phyloP scores from a whole-genome alignment of 2,797 vertebrate genomes.

The Gymnothorax reevesii region DNA sequence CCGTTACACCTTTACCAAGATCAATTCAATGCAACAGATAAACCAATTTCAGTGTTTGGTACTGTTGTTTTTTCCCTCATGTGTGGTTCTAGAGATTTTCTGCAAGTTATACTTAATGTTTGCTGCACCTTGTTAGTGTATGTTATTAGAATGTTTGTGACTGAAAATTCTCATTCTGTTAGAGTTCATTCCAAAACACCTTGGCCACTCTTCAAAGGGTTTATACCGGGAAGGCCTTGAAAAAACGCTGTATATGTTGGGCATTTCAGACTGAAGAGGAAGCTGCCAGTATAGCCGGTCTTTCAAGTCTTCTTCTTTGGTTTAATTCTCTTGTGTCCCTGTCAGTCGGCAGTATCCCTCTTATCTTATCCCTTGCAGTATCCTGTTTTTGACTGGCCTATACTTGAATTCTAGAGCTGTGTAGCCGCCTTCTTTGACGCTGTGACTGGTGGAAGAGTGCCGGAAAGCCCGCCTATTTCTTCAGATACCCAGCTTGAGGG shows the following conservation, averaged over 20 bases:
- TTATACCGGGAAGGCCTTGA: neutral
- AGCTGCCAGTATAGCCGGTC: neutral
- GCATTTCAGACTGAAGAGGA: neutral
- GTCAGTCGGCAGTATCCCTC: neutral
- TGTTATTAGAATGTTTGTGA: neutral
- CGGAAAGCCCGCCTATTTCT: slow-evolving; percentile 94
- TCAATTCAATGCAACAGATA: too few species aligned
- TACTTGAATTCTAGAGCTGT: slow-evolving; percentile 77
- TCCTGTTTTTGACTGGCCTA: slow-evolving; percentile 21
- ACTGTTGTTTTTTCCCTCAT: too few species aligned
- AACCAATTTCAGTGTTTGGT: too few species aligned
- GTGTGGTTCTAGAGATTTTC: neutral
- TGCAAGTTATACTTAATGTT: neutral
- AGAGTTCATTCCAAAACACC: too few species aligned
- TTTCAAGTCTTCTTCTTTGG: neutral
- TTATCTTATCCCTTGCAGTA: too few species aligned
- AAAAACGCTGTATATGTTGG: too few species aligned
- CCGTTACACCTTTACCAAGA: too few species aligned
- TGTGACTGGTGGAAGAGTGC: slow-evolving; percentile 91
- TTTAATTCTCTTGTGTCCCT: neutral
- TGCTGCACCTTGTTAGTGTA: neutral
- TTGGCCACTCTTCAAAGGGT: neutral
- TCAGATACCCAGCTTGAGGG: slow-evolving; percentile 93
- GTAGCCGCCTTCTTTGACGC: slow-evolving; percentile 96
- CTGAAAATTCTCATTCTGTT: too few species aligned